A percentile compares a stretch with the other conserved stretches of the same genome.
Conservation (phyloP, 2,113 vertebrate species). For the Macquaria ambigua region DNA sequence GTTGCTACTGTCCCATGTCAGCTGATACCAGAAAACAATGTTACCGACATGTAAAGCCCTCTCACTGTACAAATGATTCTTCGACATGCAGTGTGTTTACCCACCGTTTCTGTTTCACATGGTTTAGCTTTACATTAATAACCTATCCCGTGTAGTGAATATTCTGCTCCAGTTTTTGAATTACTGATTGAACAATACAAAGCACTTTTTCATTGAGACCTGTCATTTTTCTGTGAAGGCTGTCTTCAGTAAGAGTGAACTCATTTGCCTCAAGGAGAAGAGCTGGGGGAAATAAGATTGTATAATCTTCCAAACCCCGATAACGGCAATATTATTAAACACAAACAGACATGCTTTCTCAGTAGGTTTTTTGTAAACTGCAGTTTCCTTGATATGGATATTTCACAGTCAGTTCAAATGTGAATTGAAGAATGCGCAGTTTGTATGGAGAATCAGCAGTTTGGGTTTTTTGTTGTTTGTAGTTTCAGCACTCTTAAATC, state of each 20-base stretch:
- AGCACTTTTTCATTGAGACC: conserved; percentile 76
- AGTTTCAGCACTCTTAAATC: conserved; percentile 53
- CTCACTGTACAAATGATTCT: conserved; percentile 70
- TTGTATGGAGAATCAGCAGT: conserved; percentile 43
- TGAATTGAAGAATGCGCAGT: conserved; percentile 38
- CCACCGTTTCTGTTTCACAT: conserved; percentile 54
- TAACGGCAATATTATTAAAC: conserved; percentile 68
- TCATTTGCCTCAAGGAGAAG: conserved; percentile 55
- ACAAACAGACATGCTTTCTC: conserved; percentile 55
- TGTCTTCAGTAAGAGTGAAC: conserved; percentile 40
- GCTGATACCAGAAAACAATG: conserved; percentile 29
- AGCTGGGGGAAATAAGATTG: conserved; percentile 26
- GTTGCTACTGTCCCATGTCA: conserved; percentile 48
- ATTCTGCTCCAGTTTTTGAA: conserved; percentile 70
- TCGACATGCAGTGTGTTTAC: conserved; percentile 56
- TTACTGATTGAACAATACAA: conserved; percentile 70
- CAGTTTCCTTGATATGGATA: conserved; percentile 44
- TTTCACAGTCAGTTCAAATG: conserved; percentile 47
- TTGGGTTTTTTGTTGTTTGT: conserved; percentile 50
- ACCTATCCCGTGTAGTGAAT: conserved; percentile 67
- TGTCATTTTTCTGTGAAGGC: conserved; percentile 59
- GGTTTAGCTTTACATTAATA: conserved; percentile 68
- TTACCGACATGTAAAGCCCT: conserved; percentile 49
- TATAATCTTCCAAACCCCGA: conserved; percentile 29
- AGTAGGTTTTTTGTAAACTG: conserved; percentile 49